These are phyloP conservation scores for Lathamus discolor DNA, from an alignment of 2,113 vertebrate species.

Conservation along the genomic window DNA sequence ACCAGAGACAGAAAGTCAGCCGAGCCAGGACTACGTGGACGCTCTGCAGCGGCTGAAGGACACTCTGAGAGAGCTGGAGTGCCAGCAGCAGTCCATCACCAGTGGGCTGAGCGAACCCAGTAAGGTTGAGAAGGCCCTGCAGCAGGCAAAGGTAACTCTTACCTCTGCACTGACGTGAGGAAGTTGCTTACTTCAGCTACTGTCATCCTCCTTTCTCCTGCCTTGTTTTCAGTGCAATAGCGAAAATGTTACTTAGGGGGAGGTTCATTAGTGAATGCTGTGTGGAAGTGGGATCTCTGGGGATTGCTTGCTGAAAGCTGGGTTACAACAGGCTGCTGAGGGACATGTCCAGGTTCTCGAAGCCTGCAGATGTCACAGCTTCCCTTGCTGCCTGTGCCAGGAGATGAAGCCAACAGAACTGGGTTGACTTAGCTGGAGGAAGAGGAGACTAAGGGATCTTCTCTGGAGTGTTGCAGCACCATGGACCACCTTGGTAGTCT, in stretches of 20 bases:
- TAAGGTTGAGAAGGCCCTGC: conserved; percentile 76
- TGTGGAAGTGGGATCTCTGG: not conserved
- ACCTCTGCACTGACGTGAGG: not conserved
- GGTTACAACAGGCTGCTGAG: not conserved
- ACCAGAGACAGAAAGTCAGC: conserved; percentile 72
- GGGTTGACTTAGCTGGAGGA: fast-evolving
- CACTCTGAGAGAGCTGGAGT: conserved; percentile 65
- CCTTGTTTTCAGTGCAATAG: not conserved
- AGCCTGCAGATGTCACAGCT: not conserved
- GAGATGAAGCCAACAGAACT: not conserved
- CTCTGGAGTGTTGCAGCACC: not conserved
- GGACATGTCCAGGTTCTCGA: fast-evolving
- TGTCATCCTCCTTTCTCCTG: not conserved
- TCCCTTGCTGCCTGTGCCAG: not conserved
- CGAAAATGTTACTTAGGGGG: not conserved
- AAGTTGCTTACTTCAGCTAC: not conserved
- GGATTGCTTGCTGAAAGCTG: not conserved
- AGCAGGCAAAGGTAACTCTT: conserved; percentile 76
- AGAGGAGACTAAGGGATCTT: not conserved
- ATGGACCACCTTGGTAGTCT: not conserved
- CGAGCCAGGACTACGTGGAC: conserved; percentile 60
- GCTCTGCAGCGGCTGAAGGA: conserved; percentile 71
- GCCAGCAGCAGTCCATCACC: conserved; percentile 60
- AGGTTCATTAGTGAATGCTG: fast-evolving
- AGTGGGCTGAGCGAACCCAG: conserved; percentile 70